These are phyloP conservation scores for Anoplopoma fimbria DNA, from an alignment of 2,113 vertebrate genomes.

Conservation along the genomic window DNA sequence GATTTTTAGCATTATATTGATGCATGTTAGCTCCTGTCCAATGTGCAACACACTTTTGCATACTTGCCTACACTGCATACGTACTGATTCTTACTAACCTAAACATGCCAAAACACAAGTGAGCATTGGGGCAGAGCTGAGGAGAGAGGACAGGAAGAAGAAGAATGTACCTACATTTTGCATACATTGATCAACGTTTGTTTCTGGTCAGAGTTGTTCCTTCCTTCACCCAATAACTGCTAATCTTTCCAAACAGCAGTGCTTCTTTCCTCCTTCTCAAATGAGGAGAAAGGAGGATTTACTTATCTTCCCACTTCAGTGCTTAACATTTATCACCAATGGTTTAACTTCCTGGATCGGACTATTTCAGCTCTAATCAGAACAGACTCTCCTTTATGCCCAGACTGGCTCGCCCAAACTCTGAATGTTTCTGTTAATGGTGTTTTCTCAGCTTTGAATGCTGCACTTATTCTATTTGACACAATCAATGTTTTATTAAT, in stretches of 20 bases:
- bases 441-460: not conserved
- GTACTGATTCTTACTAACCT: not conserved
- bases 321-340: conserved; percentile 1
- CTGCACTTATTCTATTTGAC: conserved; percentile 1
- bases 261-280: not conserved
- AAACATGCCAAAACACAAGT: not conserved
- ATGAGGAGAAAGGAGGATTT: not conserved
- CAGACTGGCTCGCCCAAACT: not conserved
- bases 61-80: not conserved
- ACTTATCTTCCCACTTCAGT: not conserved
- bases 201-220: not conserved
- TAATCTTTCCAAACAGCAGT: not conserved
- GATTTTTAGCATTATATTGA: not conserved
- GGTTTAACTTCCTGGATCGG: not conserved
- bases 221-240: not conserved
- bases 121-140: not conserved
- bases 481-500: conserved; percentile 21
- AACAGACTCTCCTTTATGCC: not conserved
- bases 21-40: not conserved
- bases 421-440: conserved; percentile 3
- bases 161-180: not conserved
- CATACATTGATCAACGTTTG: not conserved
- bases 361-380: not conserved
- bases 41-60: not conserved
- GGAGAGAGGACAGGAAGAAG: not conserved